Evolutionary conservation across 2,797 vertebrate genomes (phyloP).

Genomic region (Lates japonicus): DNA sequence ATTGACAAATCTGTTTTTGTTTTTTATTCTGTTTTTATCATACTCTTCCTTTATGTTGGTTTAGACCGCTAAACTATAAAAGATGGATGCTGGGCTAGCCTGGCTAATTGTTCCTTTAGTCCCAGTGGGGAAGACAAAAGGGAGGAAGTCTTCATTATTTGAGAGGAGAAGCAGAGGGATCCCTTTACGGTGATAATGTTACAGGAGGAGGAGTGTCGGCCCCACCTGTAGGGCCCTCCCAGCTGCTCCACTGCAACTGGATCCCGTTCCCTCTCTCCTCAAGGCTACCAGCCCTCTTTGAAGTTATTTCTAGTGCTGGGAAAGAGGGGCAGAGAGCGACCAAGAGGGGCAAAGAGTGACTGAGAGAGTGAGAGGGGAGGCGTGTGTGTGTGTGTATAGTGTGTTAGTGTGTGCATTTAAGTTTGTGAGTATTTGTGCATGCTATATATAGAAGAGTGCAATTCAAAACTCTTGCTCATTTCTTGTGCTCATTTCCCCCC

Average conservation of each 20-base stretch:
- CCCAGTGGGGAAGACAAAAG: slow-evolving; percentile 83
- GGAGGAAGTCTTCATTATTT: slow-evolving; percentile 86
- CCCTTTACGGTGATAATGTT: slow-evolving; percentile 84
- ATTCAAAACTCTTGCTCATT: slow-evolving; percentile 57
- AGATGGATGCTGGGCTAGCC: slow-evolving; percentile 49
- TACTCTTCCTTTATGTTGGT: background rate
- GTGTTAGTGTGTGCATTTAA: slow-evolving; percentile 42
- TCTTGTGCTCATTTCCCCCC: slow-evolving; percentile 12
- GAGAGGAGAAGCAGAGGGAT: slow-evolving; percentile 79
- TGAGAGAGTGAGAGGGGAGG: slow-evolving; percentile 39
- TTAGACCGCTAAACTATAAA: slow-evolving; percentile 43
- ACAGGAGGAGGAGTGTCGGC: slow-evolving; percentile 84
- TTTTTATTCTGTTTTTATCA: background rate
- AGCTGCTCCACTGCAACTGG: slow-evolving; percentile 90
- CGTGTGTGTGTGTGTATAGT: slow-evolving; percentile 32
- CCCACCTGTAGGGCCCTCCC: slow-evolving; percentile 87
- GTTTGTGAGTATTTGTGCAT: slow-evolving; percentile 58
- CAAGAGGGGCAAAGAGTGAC: slow-evolving; percentile 72
- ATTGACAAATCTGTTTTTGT: too few relatives aligned
- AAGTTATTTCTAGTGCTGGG: slow-evolving; percentile 92
- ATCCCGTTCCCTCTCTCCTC: slow-evolving; percentile 83
- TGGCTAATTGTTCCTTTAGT: slow-evolving; percentile 75
- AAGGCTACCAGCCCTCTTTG: slow-evolving; percentile 87
- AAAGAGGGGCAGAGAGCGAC: slow-evolving; percentile 78
- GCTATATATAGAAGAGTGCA: slow-evolving; percentile 63